Evolutionary conservation across 1,140 invertebrate genomes (phyloP).

Genomic region (Popillia japonica): DNA sequence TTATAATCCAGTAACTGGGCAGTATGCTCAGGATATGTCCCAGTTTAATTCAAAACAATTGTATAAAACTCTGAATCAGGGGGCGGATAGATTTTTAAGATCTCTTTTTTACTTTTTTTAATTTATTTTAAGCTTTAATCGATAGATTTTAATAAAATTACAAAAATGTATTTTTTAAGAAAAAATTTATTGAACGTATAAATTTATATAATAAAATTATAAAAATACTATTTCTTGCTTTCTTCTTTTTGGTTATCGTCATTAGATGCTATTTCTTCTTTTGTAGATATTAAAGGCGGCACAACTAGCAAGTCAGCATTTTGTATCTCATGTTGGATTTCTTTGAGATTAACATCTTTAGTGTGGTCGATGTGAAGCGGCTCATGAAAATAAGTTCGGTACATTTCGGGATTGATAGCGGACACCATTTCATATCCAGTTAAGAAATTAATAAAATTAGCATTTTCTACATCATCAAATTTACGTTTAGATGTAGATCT

Average conservation of each 20-base stretch:
- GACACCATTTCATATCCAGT: slow-evolving; percentile 1
- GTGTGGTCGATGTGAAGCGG: neutral
- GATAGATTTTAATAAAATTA: neutral
- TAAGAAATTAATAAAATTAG: neutral
- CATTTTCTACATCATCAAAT: neutral
- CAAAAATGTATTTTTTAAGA: neutral
- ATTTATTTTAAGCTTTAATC: slow-evolving; percentile 6
- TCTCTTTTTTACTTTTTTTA: slow-evolving; percentile 12
- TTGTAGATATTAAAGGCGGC: neutral
- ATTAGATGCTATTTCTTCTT: neutral
- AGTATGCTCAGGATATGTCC: neutral
- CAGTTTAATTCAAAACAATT: slow-evolving; percentile 15
- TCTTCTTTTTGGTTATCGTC: neutral
- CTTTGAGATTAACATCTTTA: slow-evolving; percentile 4
- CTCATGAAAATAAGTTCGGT: neutral
- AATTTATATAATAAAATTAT: neutral
- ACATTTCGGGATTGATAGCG: neutral
- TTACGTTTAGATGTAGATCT: neutral
- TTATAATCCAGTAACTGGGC: slow-evolving; percentile 12
- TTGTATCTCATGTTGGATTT: slow-evolving; percentile 7
- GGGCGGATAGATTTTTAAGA: neutral
- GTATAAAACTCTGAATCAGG: neutral
- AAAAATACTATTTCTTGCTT: neutral
- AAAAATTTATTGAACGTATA: neutral
- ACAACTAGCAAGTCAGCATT: neutral